Base-by-base conservation (phyloP, 2,888 invertebrate species). In the Epirrhoe alternata region DNA sequence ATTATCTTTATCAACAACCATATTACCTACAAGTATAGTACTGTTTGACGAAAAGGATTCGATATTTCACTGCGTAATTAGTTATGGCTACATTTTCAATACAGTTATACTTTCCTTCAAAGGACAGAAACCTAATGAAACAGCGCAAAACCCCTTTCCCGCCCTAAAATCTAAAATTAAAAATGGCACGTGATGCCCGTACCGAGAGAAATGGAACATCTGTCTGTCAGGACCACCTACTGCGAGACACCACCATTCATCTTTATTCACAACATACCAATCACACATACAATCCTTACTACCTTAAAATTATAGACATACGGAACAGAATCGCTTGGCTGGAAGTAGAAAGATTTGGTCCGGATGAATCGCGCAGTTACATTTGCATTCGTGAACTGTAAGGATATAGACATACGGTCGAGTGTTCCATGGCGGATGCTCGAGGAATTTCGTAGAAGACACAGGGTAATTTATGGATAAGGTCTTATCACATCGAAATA, bases 161-260 rank as follows among this genome's bases (percentile, higher is more conserved):
- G 35, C 74, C 80, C 79, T 83, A 84, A 86, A 87, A 76, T 81
- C 81, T 84, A 85, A 86, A 87, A 85, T 86, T 87, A 86, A 89
- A 90, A 89, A 88, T 83, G 79, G 82, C 81, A 77, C 77, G 73
- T 75, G 76, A 78, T 24, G 75, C 72, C 77, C 76, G 73, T 77
- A 79, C 76, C 78, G 75, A 79, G 83, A 80, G 77, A 83, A 89
- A 86, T 82, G 80, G 82, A 86, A 80, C 88, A 87, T 87, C 89
- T 88, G 89, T 89, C 89, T 86, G 86, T 90, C 91, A 90, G 83
- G 89, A 87, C 90, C 90, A 90, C 89, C 90, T 86, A 88, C 83
- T 77, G 81, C 77, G 86, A 84, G 89, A 87, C 87, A 86, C 79
- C 73, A 81, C 84, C 88, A 90, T 92, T 90, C 89, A 88, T 91